Evolutionary conservation across 2,888 invertebrate species (phyloP).

Genomic region (Belgica antarctica): DNA sequence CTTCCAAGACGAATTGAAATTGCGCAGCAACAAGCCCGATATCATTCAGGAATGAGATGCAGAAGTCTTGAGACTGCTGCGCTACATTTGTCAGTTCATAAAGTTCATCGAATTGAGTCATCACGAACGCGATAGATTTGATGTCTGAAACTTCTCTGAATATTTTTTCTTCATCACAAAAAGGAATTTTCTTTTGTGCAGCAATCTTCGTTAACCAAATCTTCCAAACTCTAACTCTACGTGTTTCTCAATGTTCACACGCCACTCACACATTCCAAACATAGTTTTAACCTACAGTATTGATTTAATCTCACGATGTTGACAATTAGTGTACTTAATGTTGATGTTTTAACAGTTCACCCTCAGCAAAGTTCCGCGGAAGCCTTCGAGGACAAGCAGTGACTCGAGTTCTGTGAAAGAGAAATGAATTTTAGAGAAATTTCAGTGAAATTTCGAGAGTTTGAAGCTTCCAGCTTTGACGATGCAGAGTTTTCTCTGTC

Average conservation of each 20-base stretch:
- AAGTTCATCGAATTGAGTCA: not conserved
- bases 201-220: not conserved
- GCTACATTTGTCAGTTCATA: not conserved
- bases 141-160: not conserved
- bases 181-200: not conserved
- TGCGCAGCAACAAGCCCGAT: conserved; percentile 27
- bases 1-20: conserved; percentile 31
- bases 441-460: no score
- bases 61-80: conserved; percentile 6
- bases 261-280: no score
- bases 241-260: no score
- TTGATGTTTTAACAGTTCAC: no score
- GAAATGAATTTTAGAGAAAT: no score
- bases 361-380: no score
- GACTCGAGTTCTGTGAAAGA: no score
- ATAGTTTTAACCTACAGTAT: no score
- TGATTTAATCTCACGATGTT: conserved; percentile 9
- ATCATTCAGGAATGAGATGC: conserved; percentile 34
- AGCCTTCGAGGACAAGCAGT: no score
- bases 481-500: no score
- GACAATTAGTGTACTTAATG: conserved; percentile 3
- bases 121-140: conserved; percentile 2
- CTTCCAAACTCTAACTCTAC: conserved; percentile 6
- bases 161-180: not conserved
- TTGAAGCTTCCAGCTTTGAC: no score